Evolutionary conservation across 2,113 vertebrate genomes (phyloP).

Genomic region (Cryptotis parvus): DNA sequence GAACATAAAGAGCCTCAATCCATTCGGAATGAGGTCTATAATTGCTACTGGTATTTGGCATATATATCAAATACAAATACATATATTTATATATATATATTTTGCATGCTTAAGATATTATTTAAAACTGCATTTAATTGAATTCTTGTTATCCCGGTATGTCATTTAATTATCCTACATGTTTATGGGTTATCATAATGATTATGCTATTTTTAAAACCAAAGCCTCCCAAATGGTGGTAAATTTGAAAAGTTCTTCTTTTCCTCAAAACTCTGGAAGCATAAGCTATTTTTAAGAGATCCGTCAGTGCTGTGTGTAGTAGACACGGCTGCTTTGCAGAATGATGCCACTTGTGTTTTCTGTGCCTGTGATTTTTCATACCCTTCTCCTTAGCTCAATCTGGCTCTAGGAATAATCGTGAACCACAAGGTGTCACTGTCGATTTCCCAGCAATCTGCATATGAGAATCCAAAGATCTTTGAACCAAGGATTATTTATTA

Average conservation of each 20-base stretch:
- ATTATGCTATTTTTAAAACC: not conserved
- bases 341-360: not conserved
- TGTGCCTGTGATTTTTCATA: not conserved
- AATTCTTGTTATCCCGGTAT: not conserved
- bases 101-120: not conserved
- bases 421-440: constrained; percentile 28
- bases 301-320: not conserved
- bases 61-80: no score
- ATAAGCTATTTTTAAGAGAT: not conserved
- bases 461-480: not conserved
- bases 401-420: not conserved
- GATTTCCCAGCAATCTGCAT: constrained; percentile 67
- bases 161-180: no score
- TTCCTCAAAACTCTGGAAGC: not conserved
- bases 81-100: no score
- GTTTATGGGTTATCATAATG: no score
- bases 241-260: not conserved
- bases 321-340: not conserved
- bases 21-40: no score
- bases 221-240: not conserved
- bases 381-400: not conserved
- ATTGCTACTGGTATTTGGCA: no score
- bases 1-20: no score
- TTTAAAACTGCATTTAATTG: constrained; percentile 41
- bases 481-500: constrained; percentile 52